Percentiles rank a stretch among this genome's conserved stretches.
Conservation (phyloP, 2,888 invertebrate species). For the Caenorhabditis afra region DNA sequence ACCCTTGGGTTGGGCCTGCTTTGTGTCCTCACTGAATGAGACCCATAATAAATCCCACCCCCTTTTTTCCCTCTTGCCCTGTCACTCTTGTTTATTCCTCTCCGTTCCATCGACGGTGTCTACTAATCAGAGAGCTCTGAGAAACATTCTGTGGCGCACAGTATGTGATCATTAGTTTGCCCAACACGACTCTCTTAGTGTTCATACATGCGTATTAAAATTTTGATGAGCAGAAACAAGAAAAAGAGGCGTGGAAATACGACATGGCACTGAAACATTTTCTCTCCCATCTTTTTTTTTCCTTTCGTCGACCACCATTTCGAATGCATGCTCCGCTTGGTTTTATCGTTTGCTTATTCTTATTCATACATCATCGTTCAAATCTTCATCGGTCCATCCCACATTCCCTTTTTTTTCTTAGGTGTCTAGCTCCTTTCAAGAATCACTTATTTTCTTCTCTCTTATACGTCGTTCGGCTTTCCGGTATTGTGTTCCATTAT, state of each 20-base stretch:
- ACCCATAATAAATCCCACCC: slow-evolving; percentile 41
- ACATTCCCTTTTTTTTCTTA: slow-evolving; percentile 3
- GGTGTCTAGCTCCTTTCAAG: background rate
- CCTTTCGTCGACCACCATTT: slow-evolving; percentile 15
- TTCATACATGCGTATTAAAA: slow-evolving; percentile 28
- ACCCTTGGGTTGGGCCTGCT: background rate
- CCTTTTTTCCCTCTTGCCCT: slow-evolving; percentile 7
- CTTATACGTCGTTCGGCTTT: slow-evolving; percentile 1
- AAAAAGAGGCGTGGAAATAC: slow-evolving; percentile 10
- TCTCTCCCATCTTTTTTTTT: background rate
- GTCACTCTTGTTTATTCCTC: slow-evolving; percentile 37
- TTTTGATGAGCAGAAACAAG: slow-evolving; percentile 10
- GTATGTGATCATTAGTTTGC: slow-evolving; percentile 19
- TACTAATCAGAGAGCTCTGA: background rate
- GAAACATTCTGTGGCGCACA: slow-evolving; percentile 12
- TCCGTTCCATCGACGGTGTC: background rate
- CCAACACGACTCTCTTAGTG: slow-evolving; percentile 9
- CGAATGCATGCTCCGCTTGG: slow-evolving; percentile 46
- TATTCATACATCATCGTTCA: slow-evolving; percentile 54
- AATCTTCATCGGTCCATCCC: slow-evolving; percentile 42
- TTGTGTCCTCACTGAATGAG: slow-evolving; percentile 40
- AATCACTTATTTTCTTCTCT: background rate
- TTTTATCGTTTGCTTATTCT: slow-evolving; percentile 16
- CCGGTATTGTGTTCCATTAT: background rate
- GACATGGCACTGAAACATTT: slow-evolving; percentile 32